Evolutionary conservation across 2,113 vertebrate species (phyloP).

Genomic region (Cyrtonyx montezumae): DNA sequence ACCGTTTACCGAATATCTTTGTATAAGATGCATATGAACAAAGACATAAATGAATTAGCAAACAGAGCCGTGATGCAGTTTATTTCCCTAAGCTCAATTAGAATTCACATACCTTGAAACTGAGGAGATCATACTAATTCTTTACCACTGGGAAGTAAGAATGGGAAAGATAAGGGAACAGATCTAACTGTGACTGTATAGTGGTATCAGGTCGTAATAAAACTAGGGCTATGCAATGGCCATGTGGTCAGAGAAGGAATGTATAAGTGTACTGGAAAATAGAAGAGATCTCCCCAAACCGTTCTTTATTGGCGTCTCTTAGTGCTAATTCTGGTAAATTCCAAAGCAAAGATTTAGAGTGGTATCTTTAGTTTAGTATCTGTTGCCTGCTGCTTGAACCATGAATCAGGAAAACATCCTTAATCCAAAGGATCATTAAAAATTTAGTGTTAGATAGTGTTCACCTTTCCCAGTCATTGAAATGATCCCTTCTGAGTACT

Average conservation of each 20-base stretch:
- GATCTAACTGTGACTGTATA: not conserved
- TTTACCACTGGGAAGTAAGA: not conserved
- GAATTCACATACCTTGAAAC: not conserved
- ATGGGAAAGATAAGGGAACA: not conserved
- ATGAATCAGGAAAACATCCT: not conserved
- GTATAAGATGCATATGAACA: not conserved
- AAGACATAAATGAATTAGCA: not conserved
- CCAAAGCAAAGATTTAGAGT: not conserved
- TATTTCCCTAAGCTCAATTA: not conserved
- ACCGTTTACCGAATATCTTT: not conserved
- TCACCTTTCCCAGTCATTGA: not conserved
- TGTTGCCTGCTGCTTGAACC: not conserved
- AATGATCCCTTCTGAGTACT: not conserved
- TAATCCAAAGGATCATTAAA: not conserved
- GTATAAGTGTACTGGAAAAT: not conserved
- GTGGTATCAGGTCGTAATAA: not conserved
- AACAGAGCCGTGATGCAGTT: not conserved
- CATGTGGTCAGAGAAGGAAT: slow-evolving; percentile 15
- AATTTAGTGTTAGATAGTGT: not conserved
- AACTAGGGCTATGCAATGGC: not conserved
- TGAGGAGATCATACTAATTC: not conserved
- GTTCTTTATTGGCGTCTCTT: not conserved
- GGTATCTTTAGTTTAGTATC: not conserved
- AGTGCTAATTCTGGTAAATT: not conserved
- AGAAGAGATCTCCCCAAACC: not conserved